Conservation (phyloP, 2,797 vertebrate species). For the Gambelia wislizenii region DNA sequence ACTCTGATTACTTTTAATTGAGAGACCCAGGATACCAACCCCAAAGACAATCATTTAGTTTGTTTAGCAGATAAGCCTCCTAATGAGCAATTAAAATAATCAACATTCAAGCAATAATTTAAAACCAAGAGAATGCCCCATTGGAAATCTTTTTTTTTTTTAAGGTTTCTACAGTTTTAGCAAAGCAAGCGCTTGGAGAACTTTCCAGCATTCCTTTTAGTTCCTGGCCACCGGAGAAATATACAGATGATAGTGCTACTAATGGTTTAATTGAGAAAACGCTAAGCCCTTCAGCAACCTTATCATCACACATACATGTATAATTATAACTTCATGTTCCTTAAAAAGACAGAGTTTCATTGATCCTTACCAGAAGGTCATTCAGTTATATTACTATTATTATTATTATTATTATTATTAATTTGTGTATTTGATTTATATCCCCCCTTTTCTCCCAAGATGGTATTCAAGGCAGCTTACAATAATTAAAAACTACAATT, state of each 20-base stretch:
- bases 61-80: conserved; percentile 57
- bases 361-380: too few relatives aligned
- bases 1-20: conserved; percentile 56
- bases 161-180: conserved; percentile 18
- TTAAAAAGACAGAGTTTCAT: neutral
- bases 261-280: conserved; percentile 18
- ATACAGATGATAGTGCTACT: neutral
- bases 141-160: conserved; percentile 22
- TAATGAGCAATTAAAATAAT: conserved; percentile 60
- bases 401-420: too few relatives aligned
- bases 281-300: conserved; percentile 9
- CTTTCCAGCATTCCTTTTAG: conserved; percentile 6
- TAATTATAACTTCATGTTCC: conserved; percentile 14
- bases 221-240: conserved; percentile 4
- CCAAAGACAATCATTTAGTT: conserved; percentile 64
- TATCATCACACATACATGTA: conserved; percentile 23
- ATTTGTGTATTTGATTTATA: too few relatives aligned
- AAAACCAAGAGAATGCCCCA: conserved; percentile 59
- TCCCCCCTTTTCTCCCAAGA: too few relatives aligned
- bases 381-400: too few relatives aligned
- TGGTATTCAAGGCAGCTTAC: too few relatives aligned
- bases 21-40: conserved; percentile 57
- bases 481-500: too few relatives aligned
- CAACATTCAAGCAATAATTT: conserved; percentile 68
- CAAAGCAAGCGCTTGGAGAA: conserved; percentile 5